phyloP scores from a whole-genome alignment of 2,888 invertebrate genomes.

The Andrena camellia region DNA sequence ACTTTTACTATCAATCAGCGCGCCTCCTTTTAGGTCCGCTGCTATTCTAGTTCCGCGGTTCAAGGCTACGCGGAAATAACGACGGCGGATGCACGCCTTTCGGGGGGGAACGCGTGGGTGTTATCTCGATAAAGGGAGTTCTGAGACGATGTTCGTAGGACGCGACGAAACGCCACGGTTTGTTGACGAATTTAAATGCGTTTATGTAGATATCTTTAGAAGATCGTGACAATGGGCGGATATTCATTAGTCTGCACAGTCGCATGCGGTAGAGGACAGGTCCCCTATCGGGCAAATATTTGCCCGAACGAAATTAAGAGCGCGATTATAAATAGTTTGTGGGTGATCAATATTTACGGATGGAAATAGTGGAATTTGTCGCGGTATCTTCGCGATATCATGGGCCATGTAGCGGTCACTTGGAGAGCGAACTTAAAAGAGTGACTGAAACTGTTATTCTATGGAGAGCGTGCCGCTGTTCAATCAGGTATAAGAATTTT shows the following conservation, averaged over 20 bases:
- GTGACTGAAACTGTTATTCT: background rate
- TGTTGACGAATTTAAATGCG: too few relatives aligned
- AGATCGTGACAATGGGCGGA: conserved; percentile 21
- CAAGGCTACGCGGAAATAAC: conserved; percentile 36
- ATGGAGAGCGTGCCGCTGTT: too few relatives aligned
- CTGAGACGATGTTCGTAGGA: background rate
- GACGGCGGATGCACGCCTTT: conserved; percentile 1
- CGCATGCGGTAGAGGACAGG: background rate
- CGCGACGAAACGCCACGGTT: too few relatives aligned
- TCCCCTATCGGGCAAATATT: background rate
- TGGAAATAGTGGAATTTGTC: conserved; percentile 3
- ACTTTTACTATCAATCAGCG: conserved; percentile 48
- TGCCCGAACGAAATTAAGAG: conserved; percentile 6
- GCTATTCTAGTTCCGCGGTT: conserved; percentile 17
- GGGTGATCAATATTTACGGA: conserved; percentile 15
- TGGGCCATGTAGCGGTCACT: background rate
- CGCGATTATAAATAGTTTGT: conserved; percentile 19
- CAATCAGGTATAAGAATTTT: too few relatives aligned
- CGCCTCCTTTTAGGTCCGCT: background rate
- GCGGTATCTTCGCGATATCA: background rate
- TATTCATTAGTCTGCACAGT: background rate
- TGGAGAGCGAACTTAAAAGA: background rate
- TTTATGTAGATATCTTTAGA: background rate
- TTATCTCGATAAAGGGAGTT: background rate
- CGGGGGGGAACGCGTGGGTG: background rate